These are phyloP conservation scores for Blastobasis adustella DNA, from an alignment of 2,888 invertebrate genomes.

Conservation along the genomic window DNA sequence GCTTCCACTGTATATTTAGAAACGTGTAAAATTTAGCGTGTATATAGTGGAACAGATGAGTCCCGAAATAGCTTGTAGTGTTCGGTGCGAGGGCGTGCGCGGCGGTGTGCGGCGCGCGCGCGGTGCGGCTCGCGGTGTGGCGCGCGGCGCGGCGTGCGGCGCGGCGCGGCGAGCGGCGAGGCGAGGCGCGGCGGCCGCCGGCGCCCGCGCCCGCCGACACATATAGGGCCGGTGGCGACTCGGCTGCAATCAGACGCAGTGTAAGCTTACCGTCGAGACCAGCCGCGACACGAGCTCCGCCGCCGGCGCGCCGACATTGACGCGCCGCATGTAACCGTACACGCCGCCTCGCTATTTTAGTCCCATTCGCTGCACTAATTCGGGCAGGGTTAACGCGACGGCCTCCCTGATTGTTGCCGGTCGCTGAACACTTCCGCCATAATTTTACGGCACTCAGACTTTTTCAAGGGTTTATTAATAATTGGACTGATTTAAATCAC, in stretches of 20 bases:
- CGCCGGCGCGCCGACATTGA: conserved; percentile 60
- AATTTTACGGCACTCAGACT: conserved; percentile 48
- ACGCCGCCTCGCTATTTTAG: conserved; percentile 70
- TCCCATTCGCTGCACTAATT: conserved; percentile 72
- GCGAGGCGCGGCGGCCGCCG: conserved; percentile 25
- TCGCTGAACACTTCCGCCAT: conserved; percentile 65
- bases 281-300: conserved; percentile 33
- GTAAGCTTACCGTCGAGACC: conserved; percentile 60
- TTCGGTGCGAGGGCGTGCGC: conserved; percentile 35
- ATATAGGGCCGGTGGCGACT: conserved; percentile 66
- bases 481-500: conserved; percentile 13
- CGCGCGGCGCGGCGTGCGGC: conserved; percentile 25
- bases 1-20: conserved; percentile 51
- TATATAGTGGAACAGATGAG: conserved; percentile 61
- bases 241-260: conserved; percentile 63
- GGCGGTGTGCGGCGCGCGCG: conserved; percentile 30
- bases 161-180: conserved; percentile 27
- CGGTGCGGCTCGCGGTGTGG: conserved; percentile 3
- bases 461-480: neutral
- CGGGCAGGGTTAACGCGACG: conserved; percentile 73
- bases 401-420: conserved; percentile 56
- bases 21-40: conserved; percentile 58
- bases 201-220: conserved; percentile 51
- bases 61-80: conserved; percentile 59
- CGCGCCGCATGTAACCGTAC: conserved; percentile 71